Evolutionary conservation across 2,113 vertebrate species (phyloP), one percentile per base, ranked within the genome.

Genomic region (Cochlearius cochlearius): DNA sequence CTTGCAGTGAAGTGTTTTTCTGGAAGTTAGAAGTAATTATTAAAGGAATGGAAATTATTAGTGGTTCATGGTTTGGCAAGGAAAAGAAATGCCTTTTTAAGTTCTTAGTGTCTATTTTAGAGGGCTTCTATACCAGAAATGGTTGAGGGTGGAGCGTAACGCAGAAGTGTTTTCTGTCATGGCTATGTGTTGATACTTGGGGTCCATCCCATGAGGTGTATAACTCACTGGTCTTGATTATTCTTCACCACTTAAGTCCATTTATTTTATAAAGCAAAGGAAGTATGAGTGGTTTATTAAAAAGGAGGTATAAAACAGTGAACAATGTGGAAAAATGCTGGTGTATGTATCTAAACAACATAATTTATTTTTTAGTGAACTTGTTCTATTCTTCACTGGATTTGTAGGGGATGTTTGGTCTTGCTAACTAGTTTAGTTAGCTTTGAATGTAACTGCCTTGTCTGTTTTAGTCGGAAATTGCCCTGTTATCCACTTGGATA

Each of bases 41-140:
- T 91, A 94, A 92, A 53, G 59, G 50, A 89, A 94, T 96, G 93
- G 93, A 92, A 97, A 89, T 96, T 94, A 89, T 91, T 91, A 93
- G 55, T 92, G 26, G 41, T 67, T 95, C 67, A 16, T 76, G 66
- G 67, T 79, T 95, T 96, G 90, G 88, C 85, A 80, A 69, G 59
- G 15, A 88, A 62, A 92, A 93, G 0, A 90, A 72, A 79, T 79
- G 32, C 3, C 27, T 90, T 86, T 87, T 88, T n/a, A 89, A 59
- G n/a, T 78, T 90, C n/a, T 88, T 88, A 12, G 36, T 72, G 29
- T 82, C 62, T 96, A 2, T 90, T 93, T 86, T 73, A 66, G n/a
- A 83, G 63, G 41, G 15, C 18, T 90, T 67, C 45, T 73, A 17
- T 19, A 76, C 9, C 39, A 96, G 87, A 85, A 94, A 66, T 73